These are phyloP conservation scores for Ceratina japonica DNA, from an alignment of 1,140 invertebrate genomes.

Conservation along the genomic window DNA sequence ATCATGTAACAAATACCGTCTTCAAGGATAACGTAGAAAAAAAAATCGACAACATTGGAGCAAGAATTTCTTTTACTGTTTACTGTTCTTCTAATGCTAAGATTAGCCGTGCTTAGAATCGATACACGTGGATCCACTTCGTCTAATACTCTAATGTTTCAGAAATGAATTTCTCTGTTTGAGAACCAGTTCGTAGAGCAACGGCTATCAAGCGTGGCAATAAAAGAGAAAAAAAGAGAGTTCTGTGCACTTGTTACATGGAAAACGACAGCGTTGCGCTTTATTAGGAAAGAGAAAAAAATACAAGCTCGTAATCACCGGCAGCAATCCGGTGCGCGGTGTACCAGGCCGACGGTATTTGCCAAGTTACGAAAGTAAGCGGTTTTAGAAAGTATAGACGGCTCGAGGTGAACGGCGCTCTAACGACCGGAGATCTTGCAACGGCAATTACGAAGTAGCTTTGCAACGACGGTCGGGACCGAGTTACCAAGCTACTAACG, in stretches of 20 bases:
- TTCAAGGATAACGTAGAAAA: too few species aligned
- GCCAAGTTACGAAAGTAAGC: conserved; percentile 77
- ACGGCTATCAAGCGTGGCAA: neutral
- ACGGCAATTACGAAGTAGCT: conserved; percentile 50
- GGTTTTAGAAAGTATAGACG: conserved; percentile 79
- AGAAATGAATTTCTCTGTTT: too few species aligned
- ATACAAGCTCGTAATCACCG: conserved; percentile 22
- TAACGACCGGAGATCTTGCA: conserved; percentile 50
- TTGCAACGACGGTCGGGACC: conserved; percentile 33
- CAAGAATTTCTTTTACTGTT: too few species aligned
- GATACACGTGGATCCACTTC: too few species aligned
- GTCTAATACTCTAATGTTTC: too few species aligned
- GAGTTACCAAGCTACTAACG: conserved; percentile 7
- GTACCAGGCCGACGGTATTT: conserved; percentile 54
- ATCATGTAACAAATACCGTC: neutral
- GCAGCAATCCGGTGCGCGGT: conserved; percentile 28
- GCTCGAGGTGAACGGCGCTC: conserved; percentile 71
- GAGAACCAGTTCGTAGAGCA: neutral
- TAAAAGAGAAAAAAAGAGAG: neutral
- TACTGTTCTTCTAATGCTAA: too few species aligned
- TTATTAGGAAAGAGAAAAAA: conserved; percentile 20
- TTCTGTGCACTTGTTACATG: conserved; percentile 24
- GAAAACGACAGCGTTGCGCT: conserved; percentile 18
- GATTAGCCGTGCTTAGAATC: too few species aligned
- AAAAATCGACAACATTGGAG: too few species aligned